Conservation (phyloP, 2,113 vertebrate genomes). For the Tympanuchus pallidicinctus region DNA sequence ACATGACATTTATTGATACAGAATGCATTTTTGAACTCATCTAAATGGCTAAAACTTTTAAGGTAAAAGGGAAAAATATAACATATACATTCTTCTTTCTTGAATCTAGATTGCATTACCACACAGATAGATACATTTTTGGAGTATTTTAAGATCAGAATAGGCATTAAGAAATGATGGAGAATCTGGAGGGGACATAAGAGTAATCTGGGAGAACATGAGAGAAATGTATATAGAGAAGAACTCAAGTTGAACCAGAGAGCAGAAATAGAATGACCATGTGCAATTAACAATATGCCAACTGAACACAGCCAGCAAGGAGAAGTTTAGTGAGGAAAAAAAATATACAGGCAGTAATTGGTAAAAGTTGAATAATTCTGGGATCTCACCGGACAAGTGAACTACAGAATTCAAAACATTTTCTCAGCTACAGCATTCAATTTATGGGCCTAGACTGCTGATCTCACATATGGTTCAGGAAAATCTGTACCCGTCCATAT, state of each 20-base stretch:
- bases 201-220: background rate
- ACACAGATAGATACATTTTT: background rate
- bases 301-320: background rate
- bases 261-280: background rate
- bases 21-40: background rate
- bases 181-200: background rate
- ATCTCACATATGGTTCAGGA: constrained; percentile 12
- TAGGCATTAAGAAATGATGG: background rate
- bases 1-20: background rate
- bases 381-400: constrained; percentile 23
- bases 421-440: constrained; percentile 47
- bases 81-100: background rate
- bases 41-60: background rate
- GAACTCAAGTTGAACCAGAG: background rate
- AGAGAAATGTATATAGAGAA: background rate
- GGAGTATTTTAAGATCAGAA: background rate
- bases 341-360: background rate
- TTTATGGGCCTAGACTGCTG: constrained; percentile 39
- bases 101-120: background rate
- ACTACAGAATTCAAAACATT: constrained; percentile 42
- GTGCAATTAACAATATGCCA: constrained; percentile 6
- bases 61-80: background rate
- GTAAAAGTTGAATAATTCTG: constrained; percentile 38
- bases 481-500: constrained; percentile 63
- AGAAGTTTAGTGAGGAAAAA: background rate